phyloP scores from a whole-genome alignment of 2,797 vertebrate genomes.

The Xenops minutus region DNA sequence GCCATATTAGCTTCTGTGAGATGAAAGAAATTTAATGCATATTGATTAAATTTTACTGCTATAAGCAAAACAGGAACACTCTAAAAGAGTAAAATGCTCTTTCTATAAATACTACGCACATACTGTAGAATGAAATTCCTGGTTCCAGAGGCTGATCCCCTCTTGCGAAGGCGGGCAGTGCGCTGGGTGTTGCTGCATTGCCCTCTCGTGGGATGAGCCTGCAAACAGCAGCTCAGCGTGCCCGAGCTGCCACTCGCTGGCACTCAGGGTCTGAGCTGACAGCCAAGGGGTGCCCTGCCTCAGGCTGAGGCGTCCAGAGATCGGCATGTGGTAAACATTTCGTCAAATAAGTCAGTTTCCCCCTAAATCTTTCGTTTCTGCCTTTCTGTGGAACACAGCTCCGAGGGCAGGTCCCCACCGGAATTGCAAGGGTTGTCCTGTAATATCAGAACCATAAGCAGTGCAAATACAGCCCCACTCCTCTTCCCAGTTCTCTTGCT shows the following conservation, averaged over 20 bases:
- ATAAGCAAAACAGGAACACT: neutral
- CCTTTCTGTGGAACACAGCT: neutral
- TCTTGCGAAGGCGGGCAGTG: fast-evolving
- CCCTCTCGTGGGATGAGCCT: conserved; percentile 33
- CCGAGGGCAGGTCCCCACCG: fast-evolving
- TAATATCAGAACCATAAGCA: neutral
- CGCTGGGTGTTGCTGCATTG: neutral
- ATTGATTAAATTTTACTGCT: neutral
- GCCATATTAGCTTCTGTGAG: neutral
- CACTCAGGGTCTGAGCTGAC: fast-evolving
- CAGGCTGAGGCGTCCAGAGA: neutral
- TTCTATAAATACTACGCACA: neutral
- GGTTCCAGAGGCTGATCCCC: neutral
- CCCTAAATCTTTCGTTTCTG: neutral
- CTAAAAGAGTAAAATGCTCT: neutral
- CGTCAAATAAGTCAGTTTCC: fast-evolving
- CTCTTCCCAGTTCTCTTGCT: neutral
- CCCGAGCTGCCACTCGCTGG: fast-evolving
- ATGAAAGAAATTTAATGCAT: neutral
- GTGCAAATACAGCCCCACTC: fast-evolving
- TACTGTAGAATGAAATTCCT: neutral
- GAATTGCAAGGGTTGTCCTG: neutral
- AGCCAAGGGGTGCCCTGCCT: neutral
- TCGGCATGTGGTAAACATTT: fast-evolving
- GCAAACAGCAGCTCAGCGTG: neutral